Conservation (phyloP, 2,888 invertebrate genomes). For the Cheilosia soror region DNA sequence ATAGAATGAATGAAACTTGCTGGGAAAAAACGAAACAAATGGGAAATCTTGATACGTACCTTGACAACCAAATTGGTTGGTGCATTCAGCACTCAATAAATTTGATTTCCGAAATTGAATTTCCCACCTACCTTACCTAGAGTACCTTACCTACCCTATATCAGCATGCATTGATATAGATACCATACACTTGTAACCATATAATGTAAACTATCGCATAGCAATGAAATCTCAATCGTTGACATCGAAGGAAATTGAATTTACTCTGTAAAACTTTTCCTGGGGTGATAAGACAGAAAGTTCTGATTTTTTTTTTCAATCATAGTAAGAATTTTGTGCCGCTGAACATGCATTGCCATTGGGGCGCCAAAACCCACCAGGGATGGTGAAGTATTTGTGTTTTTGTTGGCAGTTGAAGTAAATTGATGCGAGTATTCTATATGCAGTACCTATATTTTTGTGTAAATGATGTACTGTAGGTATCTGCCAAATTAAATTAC, state of each 20-base stretch:
- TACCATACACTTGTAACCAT: background rate
- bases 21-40: background rate
- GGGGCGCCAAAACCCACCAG: too few relatives aligned
- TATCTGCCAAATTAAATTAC: too few relatives aligned
- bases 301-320: background rate
- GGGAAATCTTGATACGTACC: background rate
- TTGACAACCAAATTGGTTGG: constrained; percentile 10
- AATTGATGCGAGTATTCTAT: too few relatives aligned
- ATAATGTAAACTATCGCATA: background rate
- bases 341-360: background rate
- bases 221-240: constrained; percentile 40
- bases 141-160: too few relatives aligned
- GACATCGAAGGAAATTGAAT: constrained; percentile 57
- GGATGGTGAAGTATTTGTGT: too few relatives aligned
- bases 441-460: too few relatives aligned
- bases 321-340: constrained; percentile 6
- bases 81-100: constrained; percentile 29
- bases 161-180: too few relatives aligned
- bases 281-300: too few relatives aligned
- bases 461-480: too few relatives aligned
- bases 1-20: background rate
- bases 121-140: background rate
- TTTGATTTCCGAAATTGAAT: constrained; percentile 42
- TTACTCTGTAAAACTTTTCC: constrained; percentile 20
- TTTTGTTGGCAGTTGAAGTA: too few relatives aligned